Percentiles rank a stretch among this genome's conserved stretches.
Evolutionary conservation across 2,888 invertebrate genomes (phyloP).

Genomic region (Drosophila percnosoma): DNA sequence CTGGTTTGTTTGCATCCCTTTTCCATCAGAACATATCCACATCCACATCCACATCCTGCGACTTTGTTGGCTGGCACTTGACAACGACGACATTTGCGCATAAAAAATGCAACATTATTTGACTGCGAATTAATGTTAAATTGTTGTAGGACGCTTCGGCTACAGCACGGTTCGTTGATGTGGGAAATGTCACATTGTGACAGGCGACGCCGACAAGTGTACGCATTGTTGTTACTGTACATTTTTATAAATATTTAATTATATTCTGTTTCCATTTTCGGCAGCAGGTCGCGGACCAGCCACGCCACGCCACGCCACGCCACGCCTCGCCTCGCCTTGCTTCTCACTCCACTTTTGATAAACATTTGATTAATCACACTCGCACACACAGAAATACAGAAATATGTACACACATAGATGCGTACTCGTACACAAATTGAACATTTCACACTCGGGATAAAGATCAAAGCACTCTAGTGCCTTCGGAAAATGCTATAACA

Average conservation of each 20-base stretch:
- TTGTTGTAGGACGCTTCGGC: conserved; percentile 65
- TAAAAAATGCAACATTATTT: conserved; percentile 83
- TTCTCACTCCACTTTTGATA: conserved; percentile 39
- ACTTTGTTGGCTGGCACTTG: conserved; percentile 71
- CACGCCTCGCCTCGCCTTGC: neutral
- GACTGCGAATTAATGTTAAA: conserved; percentile 83
- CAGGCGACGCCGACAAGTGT: conserved; percentile 71
- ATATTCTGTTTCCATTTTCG: conserved; percentile 72
- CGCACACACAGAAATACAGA: conserved; percentile 29
- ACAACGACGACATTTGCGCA: conserved; percentile 83
- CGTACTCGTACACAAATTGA: conserved; percentile 13
- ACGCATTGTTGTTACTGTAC: conserved; percentile 71
- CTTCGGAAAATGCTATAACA: conserved; percentile 33
- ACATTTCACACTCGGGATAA: conserved; percentile 61
- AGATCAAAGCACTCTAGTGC: conserved; percentile 66
- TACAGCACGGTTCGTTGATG: conserved; percentile 67
- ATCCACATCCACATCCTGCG: conserved; percentile 46
- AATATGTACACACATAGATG: neutral
- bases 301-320: neutral
- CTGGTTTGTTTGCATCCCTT: conserved; percentile 46
- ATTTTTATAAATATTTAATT: conserved; percentile 79
- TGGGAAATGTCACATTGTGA: conserved; percentile 83
- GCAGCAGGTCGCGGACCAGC: conserved; percentile 20
- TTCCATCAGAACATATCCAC: conserved; percentile 43
- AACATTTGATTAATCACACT: conserved; percentile 74